Conservation (phyloP, 2,113 vertebrate species). For the Neolamprologus sp. region DNA sequence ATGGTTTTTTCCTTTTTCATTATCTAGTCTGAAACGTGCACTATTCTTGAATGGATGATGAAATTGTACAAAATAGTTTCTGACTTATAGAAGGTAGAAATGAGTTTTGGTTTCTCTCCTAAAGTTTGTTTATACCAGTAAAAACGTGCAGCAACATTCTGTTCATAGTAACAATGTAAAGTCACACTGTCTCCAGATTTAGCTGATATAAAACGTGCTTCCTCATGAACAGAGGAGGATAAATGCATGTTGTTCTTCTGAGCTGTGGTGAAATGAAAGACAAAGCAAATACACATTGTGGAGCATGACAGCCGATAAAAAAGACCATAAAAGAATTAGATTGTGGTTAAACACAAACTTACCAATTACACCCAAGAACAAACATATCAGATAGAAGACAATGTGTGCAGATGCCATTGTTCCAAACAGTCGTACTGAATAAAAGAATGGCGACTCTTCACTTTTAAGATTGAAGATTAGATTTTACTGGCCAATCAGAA, state of each 20-base stretch:
- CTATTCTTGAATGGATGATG: too few species aligned
- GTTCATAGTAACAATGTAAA: not conserved
- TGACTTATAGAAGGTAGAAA: not conserved
- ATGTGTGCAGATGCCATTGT: too few species aligned
- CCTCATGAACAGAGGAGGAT: not conserved
- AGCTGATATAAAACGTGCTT: not conserved
- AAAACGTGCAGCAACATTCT: fast-evolving
- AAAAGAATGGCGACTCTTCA: too few species aligned
- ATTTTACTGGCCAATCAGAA: too few species aligned
- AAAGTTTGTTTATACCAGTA: conserved; percentile 26
- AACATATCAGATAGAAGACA: too few species aligned
- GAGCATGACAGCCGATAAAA: fast-evolving
- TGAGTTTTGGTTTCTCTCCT: not conserved
- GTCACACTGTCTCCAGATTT: not conserved
- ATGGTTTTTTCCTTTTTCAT: too few species aligned
- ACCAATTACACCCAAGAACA: too few species aligned
- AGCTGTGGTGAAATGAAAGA: not conserved
- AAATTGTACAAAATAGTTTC: fast-evolving
- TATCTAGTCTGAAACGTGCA: too few species aligned
- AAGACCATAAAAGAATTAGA: too few species aligned
- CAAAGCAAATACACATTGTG: not conserved
- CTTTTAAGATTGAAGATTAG: too few species aligned
- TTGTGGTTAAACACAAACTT: fast-evolving
- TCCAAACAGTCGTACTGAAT: too few species aligned
- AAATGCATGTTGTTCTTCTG: fast-evolving